Evolutionary conservation across 2,797 vertebrate species (phyloP), one percentile per base, ranked within the genome.

Genomic region (Antennarius maculatus): DNA sequence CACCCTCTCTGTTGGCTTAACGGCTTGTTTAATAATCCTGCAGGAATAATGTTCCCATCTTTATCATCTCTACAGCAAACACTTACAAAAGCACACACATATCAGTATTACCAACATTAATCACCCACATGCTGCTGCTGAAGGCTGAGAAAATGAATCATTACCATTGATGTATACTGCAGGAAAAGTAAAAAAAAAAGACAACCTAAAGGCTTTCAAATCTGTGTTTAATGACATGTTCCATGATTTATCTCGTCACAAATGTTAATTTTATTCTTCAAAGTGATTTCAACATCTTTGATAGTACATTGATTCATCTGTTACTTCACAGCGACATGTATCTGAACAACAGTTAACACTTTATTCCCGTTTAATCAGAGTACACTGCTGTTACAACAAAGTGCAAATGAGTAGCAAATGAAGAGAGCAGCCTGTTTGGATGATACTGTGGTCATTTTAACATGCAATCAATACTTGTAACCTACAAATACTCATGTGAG

Each of bases 1-100:
- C 89, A 51, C 88, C 88, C 75, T 82, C 75, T 82, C 83, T 6
- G 82, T 86, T 51, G 78, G 75, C 42, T 69, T 80, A 78, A 76
- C 75, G 70, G 86, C 77, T 41, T 53, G 75, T 46, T 48, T 79
- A 74, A 65, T 82, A 74, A 49, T 71, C 83, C 92, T 93, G 84
- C 29, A 76, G 80, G 56, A 67, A 81, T 45, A 53, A 67, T 47
- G 59, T 57, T 1, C 41, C 43, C 59, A 63, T 61, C 54, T 71
- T 84, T 74, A 83, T 76, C 54, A 66, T 61, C 54, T 64, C 61
- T n/a, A n/a, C 59, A 49, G 42, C 28, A 37, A 71, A 60, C 58
- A 61, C 28, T 10, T 23, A 63, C 37, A 74, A 16, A 31, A 70
- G 31, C 16, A 65, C 18, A 47, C 23, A 56, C 56, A 54, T 61